phyloP scores from a whole-genome alignment of 2,113 vertebrate genomes.

The Cheilinus undulatus region DNA sequence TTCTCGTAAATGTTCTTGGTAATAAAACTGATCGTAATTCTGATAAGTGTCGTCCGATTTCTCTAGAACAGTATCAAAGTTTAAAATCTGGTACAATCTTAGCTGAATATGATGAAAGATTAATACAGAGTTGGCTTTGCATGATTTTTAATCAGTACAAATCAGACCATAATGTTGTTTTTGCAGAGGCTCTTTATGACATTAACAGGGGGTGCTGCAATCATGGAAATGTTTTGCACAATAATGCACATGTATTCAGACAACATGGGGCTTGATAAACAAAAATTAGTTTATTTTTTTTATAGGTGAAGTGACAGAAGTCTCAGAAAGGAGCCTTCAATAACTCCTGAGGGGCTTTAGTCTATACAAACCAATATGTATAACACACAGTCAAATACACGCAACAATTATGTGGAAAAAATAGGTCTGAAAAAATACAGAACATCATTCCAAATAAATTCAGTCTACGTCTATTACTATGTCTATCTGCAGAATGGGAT shows the following conservation, averaged over 20 bases:
- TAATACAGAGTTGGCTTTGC: neutral
- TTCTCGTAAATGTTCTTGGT: too few relatives aligned
- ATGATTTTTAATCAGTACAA: neutral
- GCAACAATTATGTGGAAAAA: neutral
- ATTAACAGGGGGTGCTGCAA: neutral
- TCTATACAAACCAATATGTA: constrained; percentile 1
- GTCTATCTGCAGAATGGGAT: too few relatives aligned
- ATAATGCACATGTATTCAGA: neutral
- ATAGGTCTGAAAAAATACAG: too few relatives aligned
- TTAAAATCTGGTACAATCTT: too few relatives aligned
- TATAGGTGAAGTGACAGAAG: neutral
- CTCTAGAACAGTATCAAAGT: too few relatives aligned
- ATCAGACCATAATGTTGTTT: neutral
- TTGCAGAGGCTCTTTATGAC: neutral
- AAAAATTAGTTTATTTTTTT: neutral
- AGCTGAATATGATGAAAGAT: too few relatives aligned
- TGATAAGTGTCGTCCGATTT: too few relatives aligned
- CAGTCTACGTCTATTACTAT: too few relatives aligned
- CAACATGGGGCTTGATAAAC: neutral
- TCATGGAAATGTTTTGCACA: neutral
- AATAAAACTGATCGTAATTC: too few relatives aligned
- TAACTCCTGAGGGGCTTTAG: neutral
- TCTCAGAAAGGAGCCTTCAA: neutral
- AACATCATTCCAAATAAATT: too few relatives aligned
- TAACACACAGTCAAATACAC: neutral